These are phyloP conservation scores for Puffinus mauretanicus DNA, from an alignment of 2,113 vertebrate genomes.

Conservation along the genomic window DNA sequence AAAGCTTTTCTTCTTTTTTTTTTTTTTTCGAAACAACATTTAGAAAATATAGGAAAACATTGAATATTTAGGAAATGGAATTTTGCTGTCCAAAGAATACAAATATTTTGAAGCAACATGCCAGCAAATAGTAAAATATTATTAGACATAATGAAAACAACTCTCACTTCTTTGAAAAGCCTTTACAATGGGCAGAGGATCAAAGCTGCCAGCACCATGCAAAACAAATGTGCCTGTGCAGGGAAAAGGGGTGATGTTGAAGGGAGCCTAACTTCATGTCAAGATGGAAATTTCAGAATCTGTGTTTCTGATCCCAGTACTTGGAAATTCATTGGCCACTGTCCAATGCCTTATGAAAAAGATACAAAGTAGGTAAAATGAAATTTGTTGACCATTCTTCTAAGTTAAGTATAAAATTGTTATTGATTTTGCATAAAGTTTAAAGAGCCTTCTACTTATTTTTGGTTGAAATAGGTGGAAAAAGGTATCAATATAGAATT, in stretches of 20 bases:
- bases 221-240: background rate
- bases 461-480: background rate
- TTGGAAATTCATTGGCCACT: background rate
- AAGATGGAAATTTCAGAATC: background rate
- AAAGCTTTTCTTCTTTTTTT: background rate
- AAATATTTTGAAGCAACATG: background rate
- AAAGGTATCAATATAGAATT: background rate
- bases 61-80: background rate
- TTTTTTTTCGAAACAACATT: background rate
- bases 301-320: background rate
- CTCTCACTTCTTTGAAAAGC: background rate
- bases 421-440: background rate
- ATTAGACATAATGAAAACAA: background rate
- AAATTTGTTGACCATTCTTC: background rate
- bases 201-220: background rate
- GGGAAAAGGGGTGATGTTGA: background rate
- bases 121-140: background rate
- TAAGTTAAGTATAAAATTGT: background rate
- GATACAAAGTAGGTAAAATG: background rate
- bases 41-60: background rate
- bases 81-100: background rate
- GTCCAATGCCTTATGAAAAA: background rate
- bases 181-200: background rate
- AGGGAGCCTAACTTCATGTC: background rate
- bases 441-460: background rate